Evolutionary conservation across 2,888 invertebrate genomes (phyloP), one percentile per base, ranked within the genome.

Genomic region (Cryptocheilus praepositus): DNA sequence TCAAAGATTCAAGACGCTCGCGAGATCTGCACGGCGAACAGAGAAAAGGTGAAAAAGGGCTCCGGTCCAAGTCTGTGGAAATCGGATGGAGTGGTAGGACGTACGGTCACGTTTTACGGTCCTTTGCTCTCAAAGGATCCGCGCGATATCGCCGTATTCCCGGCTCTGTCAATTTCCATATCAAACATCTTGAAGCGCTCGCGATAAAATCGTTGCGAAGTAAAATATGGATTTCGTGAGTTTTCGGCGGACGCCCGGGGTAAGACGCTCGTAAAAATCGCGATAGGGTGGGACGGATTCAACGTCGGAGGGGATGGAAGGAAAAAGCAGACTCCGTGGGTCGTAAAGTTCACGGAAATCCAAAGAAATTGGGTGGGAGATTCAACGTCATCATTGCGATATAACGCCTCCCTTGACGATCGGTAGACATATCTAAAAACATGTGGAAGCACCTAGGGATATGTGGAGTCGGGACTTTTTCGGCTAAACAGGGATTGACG

Each of bases 101-200:
- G 18, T 49, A 49, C 16, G 53, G 63, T 49, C 63, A 58, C 66
- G 67, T 75, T 76, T 76, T 66, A 76, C 59, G 70, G 62, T 45
- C 63, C 61, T 59, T 73, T 64, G 58, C 70, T 61, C 65, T 68
- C 73, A 70, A 76, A 76, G 70, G 76, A 63, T 46, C 63, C 56
- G n/a, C 49, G 49, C 49, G n/a, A 16, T 16, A 18, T n/a, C 49
- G 49, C 18, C 4, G 18, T 16, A 18, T n/a, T 18, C 16, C n/a
- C 16, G 16, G 16, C 49, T 28, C 59, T 51, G 66, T 62, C 69
- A 56, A 77, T 77, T 74, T 77, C 74, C 74, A 74, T 77, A 77
- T 77, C 70, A 74, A 77, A 62, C 70, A 56, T 54, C 60, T 53
- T 52, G 56, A 55, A 57, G 46, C 36, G 66, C 21, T 58, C 22